Base-by-base conservation (phyloP, 2,113 vertebrate species). In the Peromyscus leucopus region DNA sequence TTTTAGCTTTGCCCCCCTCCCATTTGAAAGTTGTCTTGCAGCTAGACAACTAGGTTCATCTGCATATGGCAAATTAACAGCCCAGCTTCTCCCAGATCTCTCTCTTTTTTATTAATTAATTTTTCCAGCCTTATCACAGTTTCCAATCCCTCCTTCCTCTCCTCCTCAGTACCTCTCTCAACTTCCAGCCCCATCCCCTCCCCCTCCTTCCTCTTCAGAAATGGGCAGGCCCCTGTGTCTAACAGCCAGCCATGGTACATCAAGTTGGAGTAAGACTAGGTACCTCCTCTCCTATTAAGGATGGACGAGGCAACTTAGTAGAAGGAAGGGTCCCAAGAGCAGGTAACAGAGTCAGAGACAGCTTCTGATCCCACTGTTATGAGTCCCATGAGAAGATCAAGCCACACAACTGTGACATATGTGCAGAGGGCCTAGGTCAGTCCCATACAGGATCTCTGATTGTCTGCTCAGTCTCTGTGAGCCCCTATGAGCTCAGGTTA, bases 1-100 rank as follows among this genome's bases (percentile, higher is more conserved):
- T 95, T 98, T 97, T 71, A 95, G 24, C 39, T 94, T 78, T 94
- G 51, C 51, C 51, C 8, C 10, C 51, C 71, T 65, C 36, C 83
- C 33, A 22, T 75, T 71, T 97, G 31, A 91, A 33, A 97, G 7
- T 57, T 17, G 57, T 95, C 92, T 46, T 83, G 16, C 90, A 98
- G 95, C 96, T 85, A 97, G 90, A 46, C 65, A 97, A 26, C 5
- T 92, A 90, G 92, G 82, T 31, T 89, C 84, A 42, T 97, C 96
- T 88, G 33, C n/a, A 85, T 85, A 96, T 51, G 72, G 96, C 8
- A 80, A 57, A 78, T 91, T 55, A 75, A 39, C 75, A 86, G 90
- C 31, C 5, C 46, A 51, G 94, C 51, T 4, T 97, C 95, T 95
- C 82, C 96, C 80, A 71, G 67, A 75, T 86, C 96, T 96, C 51